A percentile compares a stretch with the other conserved stretches of the same genome.
phyloP scores from a whole-genome alignment of 1,140 invertebrate genomes.

The Drosophila lini region DNA sequence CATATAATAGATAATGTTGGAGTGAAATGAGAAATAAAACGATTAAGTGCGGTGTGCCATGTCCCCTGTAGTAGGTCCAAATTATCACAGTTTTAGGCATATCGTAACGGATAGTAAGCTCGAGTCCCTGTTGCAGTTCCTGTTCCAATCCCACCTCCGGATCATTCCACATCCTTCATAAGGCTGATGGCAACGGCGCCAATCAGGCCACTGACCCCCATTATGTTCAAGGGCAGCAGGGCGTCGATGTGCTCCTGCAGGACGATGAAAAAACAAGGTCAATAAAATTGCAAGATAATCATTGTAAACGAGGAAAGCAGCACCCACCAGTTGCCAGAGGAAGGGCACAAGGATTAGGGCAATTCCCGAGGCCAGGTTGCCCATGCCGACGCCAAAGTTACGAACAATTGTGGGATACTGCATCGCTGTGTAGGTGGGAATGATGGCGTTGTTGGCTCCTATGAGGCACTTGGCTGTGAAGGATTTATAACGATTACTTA shows the following conservation, averaged over 20 bases:
- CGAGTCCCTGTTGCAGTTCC: background rate
- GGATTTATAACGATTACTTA: background rate
- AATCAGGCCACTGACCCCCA: constrained; percentile 87
- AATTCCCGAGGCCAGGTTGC: constrained; percentile 89
- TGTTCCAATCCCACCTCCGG: constrained; percentile 13
- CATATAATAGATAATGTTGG: constrained; percentile 22
- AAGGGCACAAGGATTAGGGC: constrained; percentile 89
- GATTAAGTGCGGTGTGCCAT: constrained; percentile 35
- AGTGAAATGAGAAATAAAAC: constrained; percentile 42
- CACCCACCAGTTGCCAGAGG: constrained; percentile 89
- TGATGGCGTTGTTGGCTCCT: constrained; percentile 89
- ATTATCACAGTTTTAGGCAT: constrained; percentile 71
- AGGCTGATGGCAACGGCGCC: constrained; percentile 87
- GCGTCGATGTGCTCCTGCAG: constrained; percentile 84
- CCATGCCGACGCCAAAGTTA: constrained; percentile 89
- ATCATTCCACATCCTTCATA: constrained; percentile 71
- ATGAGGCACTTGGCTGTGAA: constrained; percentile 87
- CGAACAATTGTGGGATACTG: constrained; percentile 90
- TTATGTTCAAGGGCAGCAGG: constrained; percentile 87
- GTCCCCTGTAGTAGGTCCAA: constrained; percentile 52
- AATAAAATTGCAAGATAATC: background rate
- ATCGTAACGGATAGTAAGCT: constrained; percentile 22
- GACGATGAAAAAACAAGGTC: background rate
- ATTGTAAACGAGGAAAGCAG: background rate
- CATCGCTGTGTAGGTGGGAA: constrained; percentile 90